Base-by-base conservation (phyloP, 2,113 vertebrate species). In the Emydocephalus ijimae region DNA sequence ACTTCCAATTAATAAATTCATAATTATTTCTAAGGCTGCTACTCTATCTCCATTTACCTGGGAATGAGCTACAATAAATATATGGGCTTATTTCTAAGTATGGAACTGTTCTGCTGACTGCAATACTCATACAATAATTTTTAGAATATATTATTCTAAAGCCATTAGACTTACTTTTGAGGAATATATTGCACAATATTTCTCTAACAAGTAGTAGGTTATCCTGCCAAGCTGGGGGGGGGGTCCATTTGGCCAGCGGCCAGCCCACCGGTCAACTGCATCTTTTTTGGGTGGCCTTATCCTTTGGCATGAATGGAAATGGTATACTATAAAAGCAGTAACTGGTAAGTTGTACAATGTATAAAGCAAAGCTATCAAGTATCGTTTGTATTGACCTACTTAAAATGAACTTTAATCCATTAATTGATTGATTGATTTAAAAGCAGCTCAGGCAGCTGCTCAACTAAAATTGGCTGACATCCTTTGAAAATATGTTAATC, bases 371-470 rank as follows among this genome's bases (percentile, higher is more conserved):
- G 50, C n/a, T 61, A 61, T 90, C 43, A 90, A 52, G n/a, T 92
- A 89, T 85, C 43, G 85, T 85, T 20, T 39, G 48, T 55, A 54
- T 29, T 89, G 52, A 43, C 39, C 29, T 85, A 56, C 64, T 74
- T 89, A 92, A 57, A 81, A 69, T 89, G 48, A 45, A 29, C 45
- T 85, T 89, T 85, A 34, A 81, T 92, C 34, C 26, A 61, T 74
- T 89, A 74, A 74, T 61, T 14, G 34, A 87, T 39, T n/a, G 48
- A 74, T 45, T 56, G 61, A 69, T 74, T 81, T 89, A 81, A 92
- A 89, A 92, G n/a, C 45, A 64, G 54, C 34, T 90, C 74, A 87
- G 43, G 69, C 81, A 89, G n/a, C 92, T n/a, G 45, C 39, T 86
- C 26, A 14, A 59, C 24, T 61, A 61, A 86, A 89, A 89, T 90